Percentiles rank a stretch among this genome's conserved stretches.
Evolutionary conservation across 1,140 invertebrate genomes (phyloP).

Genomic region (Stegodyphus mimosarum): DNA sequence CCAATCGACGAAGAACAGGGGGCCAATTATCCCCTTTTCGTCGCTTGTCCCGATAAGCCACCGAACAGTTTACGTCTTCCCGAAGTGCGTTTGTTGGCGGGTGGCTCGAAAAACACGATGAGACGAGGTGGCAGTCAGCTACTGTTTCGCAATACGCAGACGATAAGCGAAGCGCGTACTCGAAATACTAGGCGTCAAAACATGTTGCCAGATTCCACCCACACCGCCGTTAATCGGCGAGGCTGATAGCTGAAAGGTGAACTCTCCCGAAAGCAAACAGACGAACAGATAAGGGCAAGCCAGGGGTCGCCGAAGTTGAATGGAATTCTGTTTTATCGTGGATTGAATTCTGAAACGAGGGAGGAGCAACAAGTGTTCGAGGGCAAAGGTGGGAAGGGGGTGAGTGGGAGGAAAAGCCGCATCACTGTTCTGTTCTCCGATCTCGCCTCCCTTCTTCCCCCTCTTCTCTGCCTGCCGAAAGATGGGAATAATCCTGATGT

Average conservation of each 20-base stretch:
- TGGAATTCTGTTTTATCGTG: conserved; percentile 32
- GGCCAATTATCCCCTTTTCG: no score
- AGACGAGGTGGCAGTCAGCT: neutral
- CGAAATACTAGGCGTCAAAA: conserved; percentile 18
- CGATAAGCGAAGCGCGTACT: no score
- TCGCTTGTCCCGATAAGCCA: no score
- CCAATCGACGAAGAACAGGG: no score
- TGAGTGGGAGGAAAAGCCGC: neutral
- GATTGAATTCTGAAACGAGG: neutral
- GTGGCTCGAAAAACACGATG: no score
- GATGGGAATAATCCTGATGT: no score
- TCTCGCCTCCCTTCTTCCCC: no score
- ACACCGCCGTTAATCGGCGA: conserved; percentile 22
- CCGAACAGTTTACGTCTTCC: no score
- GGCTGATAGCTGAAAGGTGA: conserved; percentile 30
- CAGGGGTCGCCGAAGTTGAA: neutral
- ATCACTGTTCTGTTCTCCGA: no score
- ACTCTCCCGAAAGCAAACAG: conserved; percentile 34
- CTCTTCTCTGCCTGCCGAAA: no score
- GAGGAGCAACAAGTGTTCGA: conserved; percentile 3
- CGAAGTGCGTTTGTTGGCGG: no score
- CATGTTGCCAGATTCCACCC: conserved; percentile 50
- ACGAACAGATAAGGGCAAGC: conserved; percentile 6
- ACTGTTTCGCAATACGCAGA: conserved; percentile 21
- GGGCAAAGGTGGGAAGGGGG: conserved; percentile 6